Evolutionary conservation across 1,140 invertebrate genomes (phyloP).

Genomic region (Trichonephila clavata): DNA sequence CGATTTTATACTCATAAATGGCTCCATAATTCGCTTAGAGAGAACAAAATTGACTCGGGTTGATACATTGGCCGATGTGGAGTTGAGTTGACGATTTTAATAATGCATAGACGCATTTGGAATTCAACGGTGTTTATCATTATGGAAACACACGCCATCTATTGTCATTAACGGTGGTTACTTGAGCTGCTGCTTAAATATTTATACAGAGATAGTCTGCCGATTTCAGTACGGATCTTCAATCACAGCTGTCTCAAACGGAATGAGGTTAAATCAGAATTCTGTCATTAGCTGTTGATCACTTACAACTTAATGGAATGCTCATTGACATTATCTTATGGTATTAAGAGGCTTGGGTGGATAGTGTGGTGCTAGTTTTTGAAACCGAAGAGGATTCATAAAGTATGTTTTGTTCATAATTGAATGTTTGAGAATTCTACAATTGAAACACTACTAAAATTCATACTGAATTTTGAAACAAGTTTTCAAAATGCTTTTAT

Average conservation of each 20-base stretch:
- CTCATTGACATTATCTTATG: neutral
- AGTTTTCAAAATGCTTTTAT: too few relatives aligned
- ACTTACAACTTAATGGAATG: conserved; percentile 19
- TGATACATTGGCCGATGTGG: neutral
- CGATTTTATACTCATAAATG: conserved; percentile 49
- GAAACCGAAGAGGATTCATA: too few relatives aligned
- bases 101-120: conserved; percentile 60
- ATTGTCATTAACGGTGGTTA: conserved; percentile 54
- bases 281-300: neutral
- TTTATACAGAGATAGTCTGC: neutral
- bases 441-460: too few relatives aligned
- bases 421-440: too few relatives aligned
- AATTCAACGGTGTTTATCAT: conserved; percentile 32
- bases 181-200: conserved; percentile 63
- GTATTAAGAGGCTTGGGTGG: neutral
- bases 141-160: conserved; percentile 29
- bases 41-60: neutral
- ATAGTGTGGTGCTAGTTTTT: too few relatives aligned
- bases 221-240: conserved; percentile 42
- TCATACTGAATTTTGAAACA: too few relatives aligned
- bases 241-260: conserved; percentile 56
- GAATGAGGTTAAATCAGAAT: neutral
- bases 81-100: conserved; percentile 30
- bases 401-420: too few relatives aligned
- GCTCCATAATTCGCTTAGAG: conserved; percentile 54